Base-by-base conservation (phyloP, 2,797 vertebrate genomes). In the Sebastes cheni region DNA sequence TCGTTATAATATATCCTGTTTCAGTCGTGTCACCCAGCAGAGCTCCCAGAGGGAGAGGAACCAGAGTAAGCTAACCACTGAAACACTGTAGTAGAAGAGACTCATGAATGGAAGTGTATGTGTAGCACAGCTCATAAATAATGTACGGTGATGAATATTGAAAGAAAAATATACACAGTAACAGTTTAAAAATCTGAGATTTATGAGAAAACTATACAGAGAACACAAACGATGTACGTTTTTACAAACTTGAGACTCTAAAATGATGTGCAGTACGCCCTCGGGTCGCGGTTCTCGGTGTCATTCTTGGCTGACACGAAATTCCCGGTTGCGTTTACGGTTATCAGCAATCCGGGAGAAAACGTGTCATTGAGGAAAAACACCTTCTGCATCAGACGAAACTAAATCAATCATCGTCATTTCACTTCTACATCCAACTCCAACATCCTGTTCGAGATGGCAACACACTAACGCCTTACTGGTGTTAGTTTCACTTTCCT, bases 301-400 rank as follows among this genome's bases (percentile, higher is more conserved):
- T 96, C 72, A 86, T 96, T 97, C 96, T 94, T 97, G 96, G 94
- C 95, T 97, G 98, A 99, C 97, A 98, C 97, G 97, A 96, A 94
- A 96, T 97, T 97, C 98, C 98, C 97, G 97, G 97, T 97, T 98
- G 96, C 97, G 80, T 88, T 94, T 81, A 29, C 74, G 77, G 72
- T 91, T 64, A 86, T 89, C 95, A 39, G 97, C 98, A 97, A 97
- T 98, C 97, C 97, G 97, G 97, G 98, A 99, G 97, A 99, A 97
- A 99, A 98, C 98, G 98, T 99, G 98, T 99, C 98, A 99, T 99
- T 98, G 93, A 96, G 95, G 97, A 97, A 97, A 96, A 80, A 75
- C 95, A 92, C 95, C 95, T 75, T 39, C 3, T 54, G 58, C 29
- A 3, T 67, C 23, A 56, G 13, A 29, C 11, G 36, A 16, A 61